Evolutionary conservation across 2,888 invertebrate species (phyloP).

Genomic region (Atherix ibis): DNA sequence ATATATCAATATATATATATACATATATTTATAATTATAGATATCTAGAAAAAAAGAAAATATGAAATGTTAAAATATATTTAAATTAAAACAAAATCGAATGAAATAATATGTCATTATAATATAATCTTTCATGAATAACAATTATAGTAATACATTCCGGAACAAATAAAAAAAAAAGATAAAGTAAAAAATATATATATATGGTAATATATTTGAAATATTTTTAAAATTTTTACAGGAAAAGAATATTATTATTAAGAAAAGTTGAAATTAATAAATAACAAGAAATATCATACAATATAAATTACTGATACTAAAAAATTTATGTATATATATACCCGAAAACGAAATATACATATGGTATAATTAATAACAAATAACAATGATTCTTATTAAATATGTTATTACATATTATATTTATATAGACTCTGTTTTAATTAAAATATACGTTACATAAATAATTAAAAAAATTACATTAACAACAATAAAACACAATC

Average conservation of each 20-base stretch:
- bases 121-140: no score
- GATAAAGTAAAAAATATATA: constrained; percentile 2
- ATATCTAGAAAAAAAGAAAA: constrained; percentile 4
- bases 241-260: background rate
- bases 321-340: no score
- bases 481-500: no score
- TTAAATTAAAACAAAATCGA: constrained; percentile 2
- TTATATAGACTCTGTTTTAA: no score
- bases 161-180: constrained; percentile 1
- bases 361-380: no score
- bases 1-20: background rate
- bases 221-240: background rate
- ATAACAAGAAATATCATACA: constrained; percentile 2
- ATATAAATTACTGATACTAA: no score
- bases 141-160: no score
- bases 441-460: no score
- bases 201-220: background rate
- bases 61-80: constrained; percentile 4
- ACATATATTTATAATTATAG: constrained; percentile 3
- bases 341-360: no score
- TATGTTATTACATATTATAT: no score
- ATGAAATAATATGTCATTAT: constrained; percentile 1
- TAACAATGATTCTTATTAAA: no score
- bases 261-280: background rate
- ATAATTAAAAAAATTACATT: no score